Base-by-base conservation (phyloP, 2,113 vertebrate genomes). In the Pyrgilauda ruficollis region DNA sequence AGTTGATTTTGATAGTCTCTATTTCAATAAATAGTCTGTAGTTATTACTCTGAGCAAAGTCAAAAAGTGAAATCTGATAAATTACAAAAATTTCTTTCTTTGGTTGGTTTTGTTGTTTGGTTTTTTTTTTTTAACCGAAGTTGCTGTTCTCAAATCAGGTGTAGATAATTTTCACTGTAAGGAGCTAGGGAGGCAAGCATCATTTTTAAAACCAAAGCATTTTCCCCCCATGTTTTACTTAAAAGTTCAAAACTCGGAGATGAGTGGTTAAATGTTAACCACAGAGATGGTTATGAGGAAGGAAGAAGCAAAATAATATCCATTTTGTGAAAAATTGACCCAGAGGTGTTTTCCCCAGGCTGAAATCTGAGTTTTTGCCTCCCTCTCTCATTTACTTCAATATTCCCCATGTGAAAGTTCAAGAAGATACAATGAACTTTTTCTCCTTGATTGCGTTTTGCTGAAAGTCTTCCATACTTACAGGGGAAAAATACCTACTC, bases 1-100 rank as follows among this genome's bases (percentile, higher is more conserved):
- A 63, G 3, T 52, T 87, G 26, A 74, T 70, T 47, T 76, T 64
- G 3, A 43, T 30, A 62, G 30, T 89, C 50, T 78, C 21, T 63
- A 52, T 76, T 94, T 95, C 73, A 96, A 75, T 78, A 78, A 87
- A 53, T 87, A 92, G 84, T 73, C 41, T 79, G 55, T 30, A 90
- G 44, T 67, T 84, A 83, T 56, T 76, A 47, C 11, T 89, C 44
- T 55, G 55, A 91, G 61, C 49, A 87, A 76, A 11, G 20, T 55
- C 23, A 93, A 88, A 90, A 91, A 79, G 68, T 58, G 26, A 73
- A 41, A 91, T 23, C 31, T 52, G 35, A 56, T 41, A 20, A 75
- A 13, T 0, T 47, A 27, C 30, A 72, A 72, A 59, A 82, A 53
- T 39, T 43, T 49, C 15, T 37, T 22, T 47, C 6, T 33, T 67